phyloP scores from a whole-genome alignment of 2,113 vertebrate species.

The Dipodomys stephensi region DNA sequence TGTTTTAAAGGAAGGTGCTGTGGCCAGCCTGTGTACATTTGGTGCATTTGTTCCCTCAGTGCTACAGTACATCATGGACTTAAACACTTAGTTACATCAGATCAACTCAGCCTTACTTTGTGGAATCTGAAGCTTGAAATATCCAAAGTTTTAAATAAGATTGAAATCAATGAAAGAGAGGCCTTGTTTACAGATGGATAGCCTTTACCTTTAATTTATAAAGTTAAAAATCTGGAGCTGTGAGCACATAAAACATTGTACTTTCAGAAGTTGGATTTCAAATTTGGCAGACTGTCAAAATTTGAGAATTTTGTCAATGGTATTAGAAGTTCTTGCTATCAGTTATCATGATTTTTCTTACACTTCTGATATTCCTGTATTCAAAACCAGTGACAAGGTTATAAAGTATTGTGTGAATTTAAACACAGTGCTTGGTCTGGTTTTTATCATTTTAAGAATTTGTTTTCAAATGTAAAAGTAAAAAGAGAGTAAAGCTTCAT shows the following conservation, averaged over 20 bases:
- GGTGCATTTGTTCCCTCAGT: conserved; percentile 76
- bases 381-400: conserved; percentile 78
- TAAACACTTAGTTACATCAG: conserved; percentile 81
- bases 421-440: conserved; percentile 74
- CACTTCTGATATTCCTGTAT: conserved; percentile 78
- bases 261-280: conserved; percentile 82
- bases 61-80: conserved; percentile 76
- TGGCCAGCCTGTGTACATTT: conserved; percentile 84
- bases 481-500: conserved; percentile 60
- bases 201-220: conserved; percentile 86
- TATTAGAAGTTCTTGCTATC: conserved; percentile 73
- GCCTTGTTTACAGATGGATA: conserved; percentile 86
- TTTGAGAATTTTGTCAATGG: conserved; percentile 75
- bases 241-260: conserved; percentile 77
- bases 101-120: conserved; percentile 82
- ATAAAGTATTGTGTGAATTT: conserved; percentile 77
- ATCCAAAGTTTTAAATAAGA: conserved; percentile 85
- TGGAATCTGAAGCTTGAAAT: conserved; percentile 81
- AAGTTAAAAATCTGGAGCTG: conserved; percentile 81
- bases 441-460: conserved; percentile 79
- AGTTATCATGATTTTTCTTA: conserved; percentile 81
- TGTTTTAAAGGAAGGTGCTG: conserved; percentile 54
- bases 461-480: conserved; percentile 79
- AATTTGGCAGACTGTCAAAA: conserved; percentile 73
- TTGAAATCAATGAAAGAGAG: conserved; percentile 84